Conservation (phyloP, 2,797 vertebrate species). For the Bovichtus variegatus region DNA sequence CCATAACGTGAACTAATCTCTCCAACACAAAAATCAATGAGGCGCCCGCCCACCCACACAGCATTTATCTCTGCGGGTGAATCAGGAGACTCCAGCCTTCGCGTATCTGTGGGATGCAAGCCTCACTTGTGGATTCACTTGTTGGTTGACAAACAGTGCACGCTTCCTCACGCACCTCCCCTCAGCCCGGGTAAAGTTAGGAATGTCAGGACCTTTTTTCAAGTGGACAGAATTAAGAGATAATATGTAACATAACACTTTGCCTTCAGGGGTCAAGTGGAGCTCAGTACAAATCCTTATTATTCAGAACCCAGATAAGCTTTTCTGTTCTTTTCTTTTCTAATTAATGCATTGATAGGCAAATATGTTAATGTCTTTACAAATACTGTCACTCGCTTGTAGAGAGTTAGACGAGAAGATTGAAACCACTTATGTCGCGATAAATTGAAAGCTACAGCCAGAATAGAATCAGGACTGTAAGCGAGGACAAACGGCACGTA, state of each 20-base stretch:
- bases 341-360: background rate
- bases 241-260: slow-evolving; percentile 34
- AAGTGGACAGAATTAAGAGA: slow-evolving; percentile 25
- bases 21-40: slow-evolving; percentile 80
- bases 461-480: background rate
- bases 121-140: slow-evolving; percentile 69
- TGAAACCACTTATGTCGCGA: too few species aligned
- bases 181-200: slow-evolving; percentile 45
- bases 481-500: background rate
- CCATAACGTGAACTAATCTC: slow-evolving; percentile 76
- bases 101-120: slow-evolving; percentile 75
- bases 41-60: slow-evolving; percentile 68
- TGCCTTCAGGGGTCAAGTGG: slow-evolving; percentile 7
- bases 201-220: slow-evolving; percentile 44
- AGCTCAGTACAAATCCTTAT: background rate
- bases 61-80: slow-evolving; percentile 60
- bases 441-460: background rate
- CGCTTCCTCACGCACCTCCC: slow-evolving; percentile 40
- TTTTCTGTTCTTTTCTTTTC: slow-evolving; percentile 11
- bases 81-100: slow-evolving; percentile 60
- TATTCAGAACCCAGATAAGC: slow-evolving; percentile 16
- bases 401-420: background rate
- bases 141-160: slow-evolving; percentile 52
- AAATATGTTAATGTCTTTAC: slow-evolving; percentile 16
- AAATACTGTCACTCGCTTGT: background rate